Conservation (phyloP, 1,140 invertebrate species). For the Elymnias hypermnestra region DNA sequence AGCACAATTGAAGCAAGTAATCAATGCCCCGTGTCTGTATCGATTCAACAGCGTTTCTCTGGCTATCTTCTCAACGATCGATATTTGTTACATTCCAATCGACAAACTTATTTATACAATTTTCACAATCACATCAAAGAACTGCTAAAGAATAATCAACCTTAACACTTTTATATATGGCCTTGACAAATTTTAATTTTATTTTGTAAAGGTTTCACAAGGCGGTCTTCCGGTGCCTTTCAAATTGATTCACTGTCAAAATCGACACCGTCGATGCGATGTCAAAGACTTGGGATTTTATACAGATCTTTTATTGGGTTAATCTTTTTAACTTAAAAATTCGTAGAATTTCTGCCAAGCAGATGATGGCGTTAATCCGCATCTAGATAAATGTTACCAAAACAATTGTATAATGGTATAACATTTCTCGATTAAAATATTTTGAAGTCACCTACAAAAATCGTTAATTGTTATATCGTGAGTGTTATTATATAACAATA, state of each 20-base stretch:
- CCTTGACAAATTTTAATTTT: no score
- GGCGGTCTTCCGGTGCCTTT: slow-evolving; percentile 30
- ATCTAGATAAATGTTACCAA: no score
- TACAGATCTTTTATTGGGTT: slow-evolving; percentile 43
- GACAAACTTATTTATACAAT: slow-evolving; percentile 27
- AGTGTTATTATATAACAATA: no score
- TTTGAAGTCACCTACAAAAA: no score
- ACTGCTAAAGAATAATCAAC: slow-evolving; percentile 8
- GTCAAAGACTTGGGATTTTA: slow-evolving; percentile 55
- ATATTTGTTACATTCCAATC: slow-evolving; percentile 63
- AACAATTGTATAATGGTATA: no score
- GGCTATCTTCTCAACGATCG: slow-evolving; percentile 63
- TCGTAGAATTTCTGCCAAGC: slow-evolving; percentile 15
- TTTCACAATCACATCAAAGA: background rate
- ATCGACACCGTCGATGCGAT: slow-evolving; percentile 57
- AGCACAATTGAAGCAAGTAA: slow-evolving; percentile 65
- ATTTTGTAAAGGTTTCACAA: no score
- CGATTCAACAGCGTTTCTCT: slow-evolving; percentile 62
- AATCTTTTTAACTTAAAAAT: slow-evolving; percentile 36
- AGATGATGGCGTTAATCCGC: slow-evolving; percentile 1
- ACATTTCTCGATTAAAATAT: no score
- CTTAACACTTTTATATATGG: no score
- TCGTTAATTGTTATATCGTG: no score
- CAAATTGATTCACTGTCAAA: slow-evolving; percentile 66
- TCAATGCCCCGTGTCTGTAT: slow-evolving; percentile 68